Percentiles rank a stretch among this genome's conserved stretches.
Conservation (phyloP, 1,140 invertebrate species). For the Sycophila sp. region DNA sequence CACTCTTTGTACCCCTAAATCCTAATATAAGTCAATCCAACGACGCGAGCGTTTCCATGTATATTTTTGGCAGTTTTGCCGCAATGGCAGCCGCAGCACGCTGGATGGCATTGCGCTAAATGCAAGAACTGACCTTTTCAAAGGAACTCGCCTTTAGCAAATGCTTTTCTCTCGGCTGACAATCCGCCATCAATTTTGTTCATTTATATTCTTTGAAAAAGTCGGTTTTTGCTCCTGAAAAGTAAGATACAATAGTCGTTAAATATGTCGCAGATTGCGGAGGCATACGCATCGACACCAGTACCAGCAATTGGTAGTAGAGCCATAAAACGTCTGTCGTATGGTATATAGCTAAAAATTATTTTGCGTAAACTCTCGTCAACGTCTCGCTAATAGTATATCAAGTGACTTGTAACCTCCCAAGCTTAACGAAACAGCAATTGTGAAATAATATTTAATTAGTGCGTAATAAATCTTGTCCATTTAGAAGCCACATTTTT, state of each 20-base stretch:
- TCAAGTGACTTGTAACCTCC: conserved; percentile 23
- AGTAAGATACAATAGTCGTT: not conserved
- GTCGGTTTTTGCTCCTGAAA: conserved; percentile 21
- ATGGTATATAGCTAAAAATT: too few species aligned
- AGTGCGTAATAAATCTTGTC: conserved; percentile 16
- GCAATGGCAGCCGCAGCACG: not conserved
- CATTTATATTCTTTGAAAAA: not conserved
- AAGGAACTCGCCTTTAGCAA: not conserved
- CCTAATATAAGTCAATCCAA: too few species aligned
- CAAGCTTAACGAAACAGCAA: conserved; percentile 44
- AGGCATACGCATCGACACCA: not conserved
- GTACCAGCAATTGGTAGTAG: not conserved
- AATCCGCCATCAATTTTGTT: too few species aligned
- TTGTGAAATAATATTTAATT: not conserved
- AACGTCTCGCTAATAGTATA: not conserved
- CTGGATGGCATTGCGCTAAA: not conserved
- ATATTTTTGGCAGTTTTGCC: not conserved
- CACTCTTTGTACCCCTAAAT: too few species aligned
- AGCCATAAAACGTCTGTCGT: conserved; percentile 1
- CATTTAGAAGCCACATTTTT: conserved; percentile 31
- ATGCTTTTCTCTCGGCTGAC: not conserved
- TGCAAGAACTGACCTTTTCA: conserved; percentile 14
- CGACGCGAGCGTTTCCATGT: too few species aligned
- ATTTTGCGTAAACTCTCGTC: not conserved
- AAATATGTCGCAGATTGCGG: conserved; percentile 1